A percentile compares a stretch with the other conserved stretches of the same genome.
phyloP scores from a whole-genome alignment of 2,113 vertebrate genomes.

The Myiopsitta monachus region DNA sequence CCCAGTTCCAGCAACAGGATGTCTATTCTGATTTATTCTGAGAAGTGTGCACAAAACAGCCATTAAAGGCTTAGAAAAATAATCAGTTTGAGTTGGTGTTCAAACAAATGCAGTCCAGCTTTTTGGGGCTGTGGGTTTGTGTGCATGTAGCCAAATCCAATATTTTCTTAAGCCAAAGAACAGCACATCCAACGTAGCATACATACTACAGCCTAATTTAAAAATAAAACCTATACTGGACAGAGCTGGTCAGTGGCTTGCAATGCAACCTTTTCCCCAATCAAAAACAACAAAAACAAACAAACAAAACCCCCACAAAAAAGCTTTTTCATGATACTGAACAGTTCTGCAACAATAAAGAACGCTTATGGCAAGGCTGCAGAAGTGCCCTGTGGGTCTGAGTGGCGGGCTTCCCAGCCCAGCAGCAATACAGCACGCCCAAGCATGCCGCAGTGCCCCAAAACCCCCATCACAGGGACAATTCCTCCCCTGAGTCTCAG shows the following conservation, averaged over 20 bases:
- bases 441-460: neutral
- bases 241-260: neutral
- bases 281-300: neutral
- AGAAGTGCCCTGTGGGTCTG: neutral
- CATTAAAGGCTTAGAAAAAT: neutral
- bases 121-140: neutral
- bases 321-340: neutral
- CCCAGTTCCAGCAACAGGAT: neutral
- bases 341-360: neutral
- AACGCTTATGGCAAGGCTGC: neutral
- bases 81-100: neutral
- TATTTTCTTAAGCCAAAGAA: neutral
- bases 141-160: neutral
- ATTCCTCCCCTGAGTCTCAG: neutral
- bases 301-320: neutral
- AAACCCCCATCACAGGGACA: neutral
- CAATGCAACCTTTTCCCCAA: neutral
- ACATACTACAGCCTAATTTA: neutral
- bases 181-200: neutral
- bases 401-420: neutral
- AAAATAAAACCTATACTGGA: neutral
- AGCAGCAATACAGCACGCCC: fast-evolving
- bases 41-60: neutral
- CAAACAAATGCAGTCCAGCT: neutral
- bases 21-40: neutral